Percentiles rank a stretch among this genome's conserved stretches.
These are phyloP conservation scores for Hypomesus transpacificus DNA, from an alignment of 2,113 vertebrate species.

Conservation along the genomic window DNA sequence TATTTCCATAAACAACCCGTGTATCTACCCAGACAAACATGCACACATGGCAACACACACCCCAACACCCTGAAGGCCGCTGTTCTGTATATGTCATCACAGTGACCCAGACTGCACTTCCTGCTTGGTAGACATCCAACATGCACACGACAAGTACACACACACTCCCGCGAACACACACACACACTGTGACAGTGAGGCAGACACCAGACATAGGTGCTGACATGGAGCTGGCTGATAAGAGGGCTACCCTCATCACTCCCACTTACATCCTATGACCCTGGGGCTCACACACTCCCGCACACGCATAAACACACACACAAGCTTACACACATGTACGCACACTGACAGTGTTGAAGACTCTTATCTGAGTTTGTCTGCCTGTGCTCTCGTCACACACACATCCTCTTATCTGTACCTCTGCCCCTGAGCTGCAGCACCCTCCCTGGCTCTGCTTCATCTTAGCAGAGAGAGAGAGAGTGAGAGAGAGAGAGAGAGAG, in stretches of 20 bases:
- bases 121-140: constrained; percentile 58
- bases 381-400: constrained; percentile 60
- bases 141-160: constrained; percentile 16
- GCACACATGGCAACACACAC: neutral
- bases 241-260: constrained; percentile 57
- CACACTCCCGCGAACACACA: neutral
- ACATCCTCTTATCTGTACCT: constrained; percentile 64
- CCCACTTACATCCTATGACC: constrained; percentile 55
- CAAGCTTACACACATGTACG: neutral
- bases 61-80: constrained; percentile 30
- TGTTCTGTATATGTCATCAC: constrained; percentile 55
- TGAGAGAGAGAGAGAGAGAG: constrained; percentile 2
- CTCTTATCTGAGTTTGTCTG: constrained; percentile 60
- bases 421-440: constrained; percentile 50
- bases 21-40: neutral
- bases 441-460: constrained; percentile 34
- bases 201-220: constrained; percentile 59
- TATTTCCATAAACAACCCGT: neutral
- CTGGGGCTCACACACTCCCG: constrained; percentile 32
- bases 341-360: constrained; percentile 2
- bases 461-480: constrained; percentile 24
- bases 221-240: constrained; percentile 68
- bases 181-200: constrained; percentile 34
- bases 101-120: constrained; percentile 67
- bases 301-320: constrained; percentile 11